Evolutionary conservation across 2,797 vertebrate genomes (phyloP).

Genomic region (Parauchenoglanis ngamensis): DNA sequence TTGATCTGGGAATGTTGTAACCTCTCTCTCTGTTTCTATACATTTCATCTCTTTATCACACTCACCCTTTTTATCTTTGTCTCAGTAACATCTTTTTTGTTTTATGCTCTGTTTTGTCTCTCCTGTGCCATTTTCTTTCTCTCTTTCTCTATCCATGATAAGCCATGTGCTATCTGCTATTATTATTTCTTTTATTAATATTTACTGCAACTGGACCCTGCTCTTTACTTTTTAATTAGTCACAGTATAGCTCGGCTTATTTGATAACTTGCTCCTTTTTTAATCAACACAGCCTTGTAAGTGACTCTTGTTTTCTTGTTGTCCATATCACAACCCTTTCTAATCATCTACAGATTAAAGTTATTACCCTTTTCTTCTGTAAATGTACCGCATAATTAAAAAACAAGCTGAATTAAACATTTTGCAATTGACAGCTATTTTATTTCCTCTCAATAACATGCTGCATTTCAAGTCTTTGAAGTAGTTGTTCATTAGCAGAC

Average conservation of each 20-base stretch:
- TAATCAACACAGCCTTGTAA: neutral
- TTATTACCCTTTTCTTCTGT: neutral
- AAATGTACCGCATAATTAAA: slow-evolving; percentile 24
- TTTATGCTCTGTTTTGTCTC: slow-evolving; percentile 6
- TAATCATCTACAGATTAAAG: slow-evolving; percentile 26
- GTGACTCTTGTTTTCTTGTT: neutral
- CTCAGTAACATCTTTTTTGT: neutral
- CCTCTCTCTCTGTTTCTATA: slow-evolving; percentile 25
- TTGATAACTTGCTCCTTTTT: neutral
- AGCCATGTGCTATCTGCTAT: neutral
- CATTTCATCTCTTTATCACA: slow-evolving; percentile 28
- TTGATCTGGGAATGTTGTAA: slow-evolving; percentile 40
- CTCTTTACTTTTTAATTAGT: neutral
- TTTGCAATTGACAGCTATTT: slow-evolving; percentile 21
- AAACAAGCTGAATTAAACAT: slow-evolving; percentile 35
- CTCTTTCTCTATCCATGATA: neutral
- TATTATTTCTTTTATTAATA: neutral
- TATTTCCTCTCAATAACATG: neutral
- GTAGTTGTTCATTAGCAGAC: slow-evolving; percentile 25
- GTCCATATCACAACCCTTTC: slow-evolving; percentile 15
- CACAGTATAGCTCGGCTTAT: neutral
- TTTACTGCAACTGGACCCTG: neutral
- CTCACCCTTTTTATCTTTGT: slow-evolving; percentile 31
- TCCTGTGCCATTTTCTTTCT: neutral
- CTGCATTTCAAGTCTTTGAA: slow-evolving; percentile 11